Evolutionary conservation across 2,797 vertebrate genomes (phyloP).

Genomic region (Tapirus indicus): DNA sequence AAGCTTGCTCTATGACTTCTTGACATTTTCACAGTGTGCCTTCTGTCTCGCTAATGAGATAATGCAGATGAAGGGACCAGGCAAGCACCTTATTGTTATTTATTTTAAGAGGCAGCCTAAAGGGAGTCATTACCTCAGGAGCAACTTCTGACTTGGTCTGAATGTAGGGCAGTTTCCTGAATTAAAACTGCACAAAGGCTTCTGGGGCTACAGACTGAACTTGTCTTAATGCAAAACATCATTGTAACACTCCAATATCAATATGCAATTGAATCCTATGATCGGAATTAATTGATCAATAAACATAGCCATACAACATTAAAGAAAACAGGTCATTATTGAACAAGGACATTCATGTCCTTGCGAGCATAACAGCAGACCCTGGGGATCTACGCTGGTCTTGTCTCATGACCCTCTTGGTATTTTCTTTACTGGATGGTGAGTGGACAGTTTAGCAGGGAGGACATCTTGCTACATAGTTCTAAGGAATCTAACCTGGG

Average conservation of each 20-base stretch:
- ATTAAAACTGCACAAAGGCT: constrained; percentile 51
- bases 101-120: constrained; percentile 55
- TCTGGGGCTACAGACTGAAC: neutral
- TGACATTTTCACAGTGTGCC: neutral
- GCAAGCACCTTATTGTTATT: neutral
- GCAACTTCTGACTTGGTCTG: constrained; percentile 57
- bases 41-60: neutral
- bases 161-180: constrained; percentile 63
- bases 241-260: constrained; percentile 21
- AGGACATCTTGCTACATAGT: neutral
- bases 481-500: neutral
- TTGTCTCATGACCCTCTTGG: neutral
- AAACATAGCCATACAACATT: neutral
- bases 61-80: neutral
- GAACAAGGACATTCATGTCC: neutral
- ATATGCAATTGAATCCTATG: constrained; percentile 19
- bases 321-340: constrained; percentile 39
- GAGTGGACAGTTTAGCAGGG: neutral
- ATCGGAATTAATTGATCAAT: constrained; percentile 42
- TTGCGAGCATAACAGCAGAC: neutral
- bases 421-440: neutral
- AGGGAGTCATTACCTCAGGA: constrained; percentile 25
- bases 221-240: constrained; percentile 31
- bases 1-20: neutral
- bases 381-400: neutral